Conservation (phyloP, 2,888 invertebrate species). For the Tenthredo notha region DNA sequence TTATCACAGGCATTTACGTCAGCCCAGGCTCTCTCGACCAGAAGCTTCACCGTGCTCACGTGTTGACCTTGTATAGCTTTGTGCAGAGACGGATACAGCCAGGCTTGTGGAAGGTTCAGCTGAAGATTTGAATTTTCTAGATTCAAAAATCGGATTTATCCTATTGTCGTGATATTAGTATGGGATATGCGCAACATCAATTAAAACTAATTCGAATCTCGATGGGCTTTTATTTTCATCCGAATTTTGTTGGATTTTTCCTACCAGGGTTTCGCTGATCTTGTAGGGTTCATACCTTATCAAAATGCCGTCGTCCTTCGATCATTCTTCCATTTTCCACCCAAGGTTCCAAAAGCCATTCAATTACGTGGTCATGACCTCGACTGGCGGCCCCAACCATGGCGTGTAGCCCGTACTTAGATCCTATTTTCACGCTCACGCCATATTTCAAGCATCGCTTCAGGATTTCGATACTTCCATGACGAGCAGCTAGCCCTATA, state of each 20-base stretch:
- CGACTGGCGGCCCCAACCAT: not conserved
- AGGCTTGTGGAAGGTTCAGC: not conserved
- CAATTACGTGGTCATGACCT: not conserved
- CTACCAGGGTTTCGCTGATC: not conserved
- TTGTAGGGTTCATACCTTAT: not conserved
- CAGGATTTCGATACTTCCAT: not conserved
- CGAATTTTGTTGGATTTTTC: not conserved
- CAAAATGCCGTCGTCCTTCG: not conserved
- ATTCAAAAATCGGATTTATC: constrained; percentile 3
- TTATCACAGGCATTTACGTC: constrained; percentile 74
- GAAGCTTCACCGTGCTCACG: constrained; percentile 69
- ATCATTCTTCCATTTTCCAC: not conserved
- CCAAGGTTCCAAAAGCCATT: not conserved
- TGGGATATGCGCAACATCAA: not conserved
- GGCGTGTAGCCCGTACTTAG: not conserved
- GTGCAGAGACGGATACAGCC: constrained; percentile 67
- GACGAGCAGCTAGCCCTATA: not conserved
- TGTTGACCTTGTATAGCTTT: constrained; percentile 75
- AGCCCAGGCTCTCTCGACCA: constrained; percentile 70
- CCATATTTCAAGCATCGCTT: not conserved
- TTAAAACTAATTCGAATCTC: not conserved
- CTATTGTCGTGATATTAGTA: not conserved
- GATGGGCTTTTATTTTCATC: not conserved
- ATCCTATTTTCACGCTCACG: not conserved
- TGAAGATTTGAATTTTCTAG: not conserved